Percentiles rank a stretch among this genome's conserved stretches.
These are phyloP conservation scores for Orientallactaga bullata DNA, from an alignment of 2,113 vertebrate genomes.

Conservation along the genomic window DNA sequence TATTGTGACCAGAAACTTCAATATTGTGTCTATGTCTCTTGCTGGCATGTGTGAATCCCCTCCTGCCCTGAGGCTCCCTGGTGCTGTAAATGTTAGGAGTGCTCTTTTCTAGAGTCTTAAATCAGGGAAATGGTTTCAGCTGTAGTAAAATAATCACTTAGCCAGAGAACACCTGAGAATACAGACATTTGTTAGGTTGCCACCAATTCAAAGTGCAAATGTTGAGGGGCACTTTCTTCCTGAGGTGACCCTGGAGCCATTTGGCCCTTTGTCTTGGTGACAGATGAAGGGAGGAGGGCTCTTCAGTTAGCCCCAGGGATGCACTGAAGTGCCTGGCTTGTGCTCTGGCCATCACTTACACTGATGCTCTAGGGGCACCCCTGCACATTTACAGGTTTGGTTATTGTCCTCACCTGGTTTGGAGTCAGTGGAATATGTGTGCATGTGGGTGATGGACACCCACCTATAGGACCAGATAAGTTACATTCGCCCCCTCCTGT, in stretches of 20 bases:
- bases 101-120: not conserved
- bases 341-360: not conserved
- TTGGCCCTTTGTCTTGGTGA: not conserved
- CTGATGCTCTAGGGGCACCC: not conserved
- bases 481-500: not conserved
- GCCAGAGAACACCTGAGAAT: constrained; percentile 55
- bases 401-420: not conserved
- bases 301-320: not conserved
- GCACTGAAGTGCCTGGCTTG: not conserved
- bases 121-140: not conserved
- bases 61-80: not conserved
- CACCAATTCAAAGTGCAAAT: not conserved
- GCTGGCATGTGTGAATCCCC: not conserved
- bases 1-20: not conserved
- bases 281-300: not conserved
- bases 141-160: constrained; percentile 36
- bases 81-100: not conserved
- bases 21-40: not conserved
- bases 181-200: constrained; percentile 37
- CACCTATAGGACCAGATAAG: too few species aligned
- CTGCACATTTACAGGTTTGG: not conserved
- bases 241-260: not conserved
- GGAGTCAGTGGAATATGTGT: not conserved
- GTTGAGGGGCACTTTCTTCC: not conserved
- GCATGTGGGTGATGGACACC: too few species aligned